Evolutionary conservation across 1,140 invertebrate genomes (phyloP).

Genomic region (Amphibalanus amphitrite): DNA sequence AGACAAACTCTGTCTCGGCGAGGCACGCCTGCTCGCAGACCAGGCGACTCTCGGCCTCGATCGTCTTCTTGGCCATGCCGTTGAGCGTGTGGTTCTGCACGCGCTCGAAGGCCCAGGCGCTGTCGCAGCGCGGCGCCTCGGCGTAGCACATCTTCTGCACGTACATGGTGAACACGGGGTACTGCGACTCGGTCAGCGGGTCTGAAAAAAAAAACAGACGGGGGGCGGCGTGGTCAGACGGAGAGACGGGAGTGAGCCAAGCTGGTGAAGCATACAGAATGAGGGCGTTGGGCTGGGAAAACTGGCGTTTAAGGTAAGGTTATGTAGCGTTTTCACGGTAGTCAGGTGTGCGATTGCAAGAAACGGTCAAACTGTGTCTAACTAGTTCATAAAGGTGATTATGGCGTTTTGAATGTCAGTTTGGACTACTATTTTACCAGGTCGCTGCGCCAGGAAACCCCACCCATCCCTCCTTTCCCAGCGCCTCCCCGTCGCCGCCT

Average conservation of each 20-base stretch:
- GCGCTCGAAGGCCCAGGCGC: slow-evolving; percentile 32
- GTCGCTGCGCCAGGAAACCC: no score
- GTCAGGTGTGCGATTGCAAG: neutral
- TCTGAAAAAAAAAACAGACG: slow-evolving; percentile 16
- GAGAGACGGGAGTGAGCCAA: no score
- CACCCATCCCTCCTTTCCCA: no score
- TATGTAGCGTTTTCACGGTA: no score
- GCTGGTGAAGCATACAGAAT: no score
- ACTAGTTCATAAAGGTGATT: no score
- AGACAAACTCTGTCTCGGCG: slow-evolving; percentile 28
- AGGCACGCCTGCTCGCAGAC: slow-evolving; percentile 31
- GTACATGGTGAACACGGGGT: slow-evolving; percentile 37
- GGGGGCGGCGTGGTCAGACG: no score
- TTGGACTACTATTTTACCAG: no score
- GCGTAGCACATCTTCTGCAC: slow-evolving; percentile 32
- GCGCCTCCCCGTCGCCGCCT: no score
- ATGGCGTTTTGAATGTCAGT: no score
- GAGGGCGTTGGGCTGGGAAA: no score
- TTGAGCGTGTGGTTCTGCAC: slow-evolving; percentile 23
- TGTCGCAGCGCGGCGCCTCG: slow-evolving; percentile 21
- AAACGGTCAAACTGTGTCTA: neutral
- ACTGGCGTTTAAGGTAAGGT: no score
- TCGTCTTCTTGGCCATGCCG: slow-evolving; percentile 21
- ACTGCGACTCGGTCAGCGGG: slow-evolving; percentile 30
- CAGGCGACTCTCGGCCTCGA: slow-evolving; percentile 21